Conservation (phyloP, 2,113 vertebrate genomes). For the Cepphus grylle region DNA sequence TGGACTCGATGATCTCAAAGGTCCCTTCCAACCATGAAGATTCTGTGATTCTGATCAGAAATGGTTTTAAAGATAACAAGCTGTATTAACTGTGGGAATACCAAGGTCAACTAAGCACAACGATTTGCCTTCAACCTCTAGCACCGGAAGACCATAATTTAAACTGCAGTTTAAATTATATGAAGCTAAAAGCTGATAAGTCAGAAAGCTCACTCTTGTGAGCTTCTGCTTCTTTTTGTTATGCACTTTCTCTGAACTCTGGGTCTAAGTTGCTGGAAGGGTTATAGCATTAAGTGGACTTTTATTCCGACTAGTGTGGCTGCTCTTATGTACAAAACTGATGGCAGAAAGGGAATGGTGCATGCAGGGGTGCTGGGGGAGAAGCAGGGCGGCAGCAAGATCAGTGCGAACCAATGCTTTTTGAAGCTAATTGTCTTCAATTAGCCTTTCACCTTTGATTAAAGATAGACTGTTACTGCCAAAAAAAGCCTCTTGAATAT, state of each 20-base stretch:
- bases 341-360: neutral
- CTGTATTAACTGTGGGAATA: neutral
- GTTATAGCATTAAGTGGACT: neutral
- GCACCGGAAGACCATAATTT: neutral
- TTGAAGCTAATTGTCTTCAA: neutral
- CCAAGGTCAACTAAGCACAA: neutral
- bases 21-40: no score
- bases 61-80: neutral
- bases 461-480: neutral
- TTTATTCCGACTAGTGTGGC: neutral
- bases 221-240: neutral
- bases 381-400: neutral
- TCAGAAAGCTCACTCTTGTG: neutral
- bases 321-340: neutral
- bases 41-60: neutral
- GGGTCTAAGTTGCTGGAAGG: neutral
- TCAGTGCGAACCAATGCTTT: neutral
- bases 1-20: no score
- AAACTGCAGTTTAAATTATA: neutral
- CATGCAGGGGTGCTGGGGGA: neutral
- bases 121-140: neutral
- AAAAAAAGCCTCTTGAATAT: slow-evolving; percentile 26
- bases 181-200: neutral
- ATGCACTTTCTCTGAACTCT: neutral
- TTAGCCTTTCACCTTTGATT: slow-evolving; percentile 43